These are phyloP conservation scores for Lampris incognitus DNA, from an alignment of 2,113 vertebrate species.

Conservation along the genomic window DNA sequence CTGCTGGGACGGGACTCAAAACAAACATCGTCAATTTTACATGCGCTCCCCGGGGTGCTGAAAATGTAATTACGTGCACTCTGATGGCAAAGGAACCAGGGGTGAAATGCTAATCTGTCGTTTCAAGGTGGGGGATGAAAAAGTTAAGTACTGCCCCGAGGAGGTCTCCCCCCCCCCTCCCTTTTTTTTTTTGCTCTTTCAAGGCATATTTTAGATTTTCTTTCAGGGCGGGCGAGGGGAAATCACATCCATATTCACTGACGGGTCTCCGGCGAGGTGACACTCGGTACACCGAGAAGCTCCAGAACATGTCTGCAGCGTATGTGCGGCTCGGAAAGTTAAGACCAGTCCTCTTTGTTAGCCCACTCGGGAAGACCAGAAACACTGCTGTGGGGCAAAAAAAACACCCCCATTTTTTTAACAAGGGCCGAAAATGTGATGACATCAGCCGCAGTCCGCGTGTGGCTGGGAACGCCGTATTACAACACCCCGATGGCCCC, in stretches of 20 bases:
- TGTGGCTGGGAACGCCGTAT: neutral
- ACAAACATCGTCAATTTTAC: conserved; percentile 73
- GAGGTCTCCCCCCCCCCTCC: neutral
- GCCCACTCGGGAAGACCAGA: conserved; percentile 1
- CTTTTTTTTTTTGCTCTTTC: neutral
- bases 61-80: conserved; percentile 66
- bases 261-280: neutral
- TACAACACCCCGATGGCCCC: conserved; percentile 32
- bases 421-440: conserved; percentile 18
- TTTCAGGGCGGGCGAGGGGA: neutral
- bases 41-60: conserved; percentile 59
- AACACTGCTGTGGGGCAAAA: conserved; percentile 14
- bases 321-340: too few relatives aligned
- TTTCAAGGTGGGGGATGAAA: conserved; percentile 47
- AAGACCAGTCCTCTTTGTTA: too few relatives aligned
- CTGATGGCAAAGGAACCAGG: conserved; percentile 33
- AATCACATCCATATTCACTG: neutral
- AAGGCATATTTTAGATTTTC: neutral
- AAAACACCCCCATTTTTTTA: neutral
- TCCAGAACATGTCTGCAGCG: neutral
- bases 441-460: neutral
- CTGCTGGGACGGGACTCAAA: conserved; percentile 56
- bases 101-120: conserved; percentile 61
- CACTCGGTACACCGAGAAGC: neutral
- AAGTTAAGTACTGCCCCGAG: conserved; percentile 44